These are phyloP conservation scores for Bagarius yarrelli DNA, from an alignment of 2,113 vertebrate genomes.

Conservation along the genomic window DNA sequence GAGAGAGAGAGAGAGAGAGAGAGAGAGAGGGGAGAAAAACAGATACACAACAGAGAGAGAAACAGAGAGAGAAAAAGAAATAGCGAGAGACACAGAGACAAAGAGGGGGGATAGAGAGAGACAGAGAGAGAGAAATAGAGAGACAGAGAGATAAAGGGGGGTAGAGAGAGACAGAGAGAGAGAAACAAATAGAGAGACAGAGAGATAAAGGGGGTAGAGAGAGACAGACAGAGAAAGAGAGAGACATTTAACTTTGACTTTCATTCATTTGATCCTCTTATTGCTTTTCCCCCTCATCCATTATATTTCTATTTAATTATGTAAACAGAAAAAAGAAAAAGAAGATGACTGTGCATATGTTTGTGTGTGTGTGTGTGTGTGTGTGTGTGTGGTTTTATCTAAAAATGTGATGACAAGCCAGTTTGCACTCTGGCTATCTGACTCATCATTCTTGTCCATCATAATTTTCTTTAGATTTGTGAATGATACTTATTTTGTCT, in stretches of 20 bases:
- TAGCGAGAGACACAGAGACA: neutral
- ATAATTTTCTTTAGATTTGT: neutral
- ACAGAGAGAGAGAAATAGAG: neutral
- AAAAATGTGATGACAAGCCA: neutral
- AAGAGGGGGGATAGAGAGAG: neutral
- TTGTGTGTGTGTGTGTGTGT: neutral
- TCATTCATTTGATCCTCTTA: slow-evolving; percentile 8
- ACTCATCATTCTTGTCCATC: neutral
- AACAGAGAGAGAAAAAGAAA: too few species aligned
- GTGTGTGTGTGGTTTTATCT: neutral
- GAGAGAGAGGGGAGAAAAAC: neutral
- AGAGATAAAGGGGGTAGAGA: neutral
- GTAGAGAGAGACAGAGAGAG: neutral
- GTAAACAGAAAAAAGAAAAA: neutral
- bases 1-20: neutral
- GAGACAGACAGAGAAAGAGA: neutral
- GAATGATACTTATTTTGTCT: neutral
- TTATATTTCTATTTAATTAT: neutral
- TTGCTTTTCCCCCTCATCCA: neutral
- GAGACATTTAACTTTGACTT: neutral
- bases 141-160: neutral
- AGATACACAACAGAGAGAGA: neutral
- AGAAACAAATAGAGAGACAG: too few species aligned
- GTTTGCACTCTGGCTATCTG: neutral
- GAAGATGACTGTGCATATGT: neutral